A percentile compares a stretch with the other conserved stretches of the same genome.
phyloP scores from a whole-genome alignment of 2,113 vertebrate species.

The Riparia riparia region DNA sequence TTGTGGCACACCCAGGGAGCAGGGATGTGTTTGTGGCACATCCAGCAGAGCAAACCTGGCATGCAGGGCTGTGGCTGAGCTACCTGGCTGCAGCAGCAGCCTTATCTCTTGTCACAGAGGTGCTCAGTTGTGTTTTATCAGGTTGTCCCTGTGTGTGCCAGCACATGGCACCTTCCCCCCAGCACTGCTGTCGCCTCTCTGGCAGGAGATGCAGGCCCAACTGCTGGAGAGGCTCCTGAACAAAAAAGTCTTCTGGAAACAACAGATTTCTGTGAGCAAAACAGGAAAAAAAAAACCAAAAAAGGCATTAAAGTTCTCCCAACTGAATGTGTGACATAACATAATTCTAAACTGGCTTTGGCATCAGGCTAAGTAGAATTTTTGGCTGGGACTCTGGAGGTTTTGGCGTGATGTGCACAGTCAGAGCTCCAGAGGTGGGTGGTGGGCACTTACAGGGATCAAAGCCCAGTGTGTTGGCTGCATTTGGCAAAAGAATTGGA shows the following conservation, averaged over 20 bases:
- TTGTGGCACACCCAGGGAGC: no score
- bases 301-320: not conserved
- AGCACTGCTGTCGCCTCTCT: not conserved
- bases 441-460: not conserved
- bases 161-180: not conserved
- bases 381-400: not conserved
- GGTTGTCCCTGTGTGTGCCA: not conserved
- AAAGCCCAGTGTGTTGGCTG: not conserved
- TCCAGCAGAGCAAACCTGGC: not conserved
- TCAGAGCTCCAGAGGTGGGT: not conserved
- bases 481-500: not conserved
- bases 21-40: not conserved
- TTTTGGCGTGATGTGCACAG: not conserved
- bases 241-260: not conserved
- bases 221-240: not conserved
- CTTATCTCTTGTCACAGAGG: not conserved
- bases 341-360: not conserved
- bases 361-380: not conserved
- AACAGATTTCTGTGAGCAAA: not conserved
- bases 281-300: not conserved
- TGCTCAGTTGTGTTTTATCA: not conserved
- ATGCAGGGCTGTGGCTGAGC: accelerated
- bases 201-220: accelerated
- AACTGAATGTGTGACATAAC: not conserved
- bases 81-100: not conserved